Base-by-base conservation (phyloP, 2,888 invertebrate genomes). In the Rhamphomyia laevipes region DNA sequence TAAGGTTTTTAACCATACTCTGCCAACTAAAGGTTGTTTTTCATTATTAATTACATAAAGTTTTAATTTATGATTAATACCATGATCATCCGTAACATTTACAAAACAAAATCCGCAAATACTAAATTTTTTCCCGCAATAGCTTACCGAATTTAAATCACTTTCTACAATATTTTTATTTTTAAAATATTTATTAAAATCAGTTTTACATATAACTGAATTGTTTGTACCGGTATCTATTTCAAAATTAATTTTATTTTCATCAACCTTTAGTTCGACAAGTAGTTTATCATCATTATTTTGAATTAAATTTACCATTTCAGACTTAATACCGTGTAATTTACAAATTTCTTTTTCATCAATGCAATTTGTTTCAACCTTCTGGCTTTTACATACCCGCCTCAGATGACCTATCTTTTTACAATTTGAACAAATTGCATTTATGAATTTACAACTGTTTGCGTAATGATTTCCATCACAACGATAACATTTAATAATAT, bases 1-100 rank as follows among this genome's bases (percentile, higher is more conserved):
- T 35, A 58, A 51, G 41, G 50, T 49, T 38, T 53, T 44, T 47
- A 59, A 43, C 58, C 59, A 59, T 47, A 60, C 55, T 31, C 57
- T 49, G 21, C 59, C 59, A 11, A 58, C 51, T 21, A 60, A 46
- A 43, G 55, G 57, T 42, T 54, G 50, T 35, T 52, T 56, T 18
- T 54, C 49, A 40, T 52, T 45, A 45, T 55, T 51, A 48, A 55
- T 53, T 37, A 57, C 15, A 53, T 51, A 54, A 44, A 56, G 40
- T 43, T 53, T 52, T 45, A 55, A 49, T 40, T 52, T 37, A 18
- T 48, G 31, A 15, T 15, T 31, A 10, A 17, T 40, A 10, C 16
- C 38, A 17, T 10, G 2, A 40, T 11, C 2, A 13, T 35, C 6
- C 13, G 3, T 33, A 11, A 41, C 43, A 40, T 16, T 54, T 50